Evolutionary conservation across 2,797 vertebrate genomes (phyloP).

Genomic region (Alca torda): DNA sequence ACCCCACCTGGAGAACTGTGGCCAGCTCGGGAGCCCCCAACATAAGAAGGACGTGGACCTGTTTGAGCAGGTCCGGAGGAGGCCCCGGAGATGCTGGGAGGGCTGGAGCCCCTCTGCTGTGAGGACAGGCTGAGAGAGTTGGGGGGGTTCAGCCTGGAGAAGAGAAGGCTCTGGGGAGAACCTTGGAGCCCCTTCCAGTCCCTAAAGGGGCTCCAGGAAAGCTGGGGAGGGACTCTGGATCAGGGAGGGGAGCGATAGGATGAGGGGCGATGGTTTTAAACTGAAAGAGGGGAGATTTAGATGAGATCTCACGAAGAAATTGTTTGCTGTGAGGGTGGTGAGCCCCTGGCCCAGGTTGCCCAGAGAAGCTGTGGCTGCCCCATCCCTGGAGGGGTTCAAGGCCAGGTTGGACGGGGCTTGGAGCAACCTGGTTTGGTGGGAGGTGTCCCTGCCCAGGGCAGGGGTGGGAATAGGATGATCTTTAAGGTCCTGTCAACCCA

Average conservation of each 20-base stretch:
- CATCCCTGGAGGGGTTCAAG: background rate
- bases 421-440: background rate
- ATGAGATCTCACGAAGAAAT: too few relatives aligned
- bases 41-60: background rate
- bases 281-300: background rate
- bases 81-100: background rate
- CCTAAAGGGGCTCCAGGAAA: background rate
- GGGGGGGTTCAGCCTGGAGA: background rate
- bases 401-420: background rate
- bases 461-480: background rate
- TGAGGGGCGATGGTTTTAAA: background rate
- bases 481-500: background rate
- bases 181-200: background rate
- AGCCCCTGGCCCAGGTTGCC: too few relatives aligned
- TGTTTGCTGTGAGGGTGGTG: too few relatives aligned
- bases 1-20: background rate
- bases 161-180: background rate
- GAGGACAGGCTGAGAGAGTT: background rate
- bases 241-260: background rate
- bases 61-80: background rate
- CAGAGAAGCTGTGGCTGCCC: background rate
- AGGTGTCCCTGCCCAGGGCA: background rate
- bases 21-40: background rate
- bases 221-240: background rate
- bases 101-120: background rate